Conservation (phyloP, 2,797 vertebrate species). For the Selene dorsalis region DNA sequence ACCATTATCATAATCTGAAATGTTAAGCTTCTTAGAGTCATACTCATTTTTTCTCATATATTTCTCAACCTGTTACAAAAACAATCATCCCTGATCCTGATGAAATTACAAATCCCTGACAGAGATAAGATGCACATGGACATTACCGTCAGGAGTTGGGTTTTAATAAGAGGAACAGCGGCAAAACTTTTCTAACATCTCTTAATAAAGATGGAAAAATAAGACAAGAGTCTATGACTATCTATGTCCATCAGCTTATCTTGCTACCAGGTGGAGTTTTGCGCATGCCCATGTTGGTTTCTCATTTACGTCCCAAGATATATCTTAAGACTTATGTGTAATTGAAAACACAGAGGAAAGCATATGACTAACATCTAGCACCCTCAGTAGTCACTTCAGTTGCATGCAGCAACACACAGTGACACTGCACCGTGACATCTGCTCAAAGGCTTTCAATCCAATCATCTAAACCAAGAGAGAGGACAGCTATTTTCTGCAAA, state of each 20-base stretch:
- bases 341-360: neutral
- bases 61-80: slow-evolving; percentile 20
- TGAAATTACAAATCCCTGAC: slow-evolving; percentile 7
- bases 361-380: neutral
- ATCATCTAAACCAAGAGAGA: slow-evolving; percentile 22
- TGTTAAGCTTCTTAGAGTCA: neutral
- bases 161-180: neutral
- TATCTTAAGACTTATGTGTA: neutral
- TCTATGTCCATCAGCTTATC: too few relatives aligned
- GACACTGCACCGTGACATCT: slow-evolving; percentile 16
- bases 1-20: neutral
- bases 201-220: slow-evolving; percentile 17
- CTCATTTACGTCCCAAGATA: neutral
- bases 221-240: neutral
- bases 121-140: slow-evolving; percentile 2
- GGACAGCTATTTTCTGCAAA: neutral
- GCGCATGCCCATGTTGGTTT: neutral
- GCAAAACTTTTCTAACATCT: slow-evolving; percentile 16
- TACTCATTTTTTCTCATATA: neutral
- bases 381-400: slow-evolving; percentile 2
- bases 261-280: neutral
- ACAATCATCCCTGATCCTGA: neutral
- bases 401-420: slow-evolving; percentile 17
- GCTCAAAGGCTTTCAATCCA: slow-evolving; percentile 15
- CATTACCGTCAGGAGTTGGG: slow-evolving; percentile 7